Conservation (phyloP, 2,797 vertebrate genomes). For the Chrosomus eos region DNA sequence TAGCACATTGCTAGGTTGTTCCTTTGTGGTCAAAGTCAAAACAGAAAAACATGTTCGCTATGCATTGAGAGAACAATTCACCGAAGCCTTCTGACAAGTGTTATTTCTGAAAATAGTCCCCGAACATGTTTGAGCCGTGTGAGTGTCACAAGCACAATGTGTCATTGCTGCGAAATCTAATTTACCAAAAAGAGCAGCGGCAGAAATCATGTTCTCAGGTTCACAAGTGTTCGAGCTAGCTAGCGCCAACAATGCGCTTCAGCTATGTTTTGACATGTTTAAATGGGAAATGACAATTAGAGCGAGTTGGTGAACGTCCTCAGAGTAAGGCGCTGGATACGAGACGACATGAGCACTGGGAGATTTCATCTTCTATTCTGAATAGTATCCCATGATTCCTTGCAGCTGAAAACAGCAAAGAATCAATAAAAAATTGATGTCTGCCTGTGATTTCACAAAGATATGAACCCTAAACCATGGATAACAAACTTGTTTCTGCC, state of each 20-base stretch:
- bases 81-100: background rate
- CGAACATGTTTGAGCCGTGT: background rate
- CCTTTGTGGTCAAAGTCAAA: background rate
- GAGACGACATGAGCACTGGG: background rate
- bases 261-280: conserved; percentile 32
- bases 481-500: background rate
- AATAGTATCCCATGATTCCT: background rate
- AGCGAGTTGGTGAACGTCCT: conserved; percentile 4
- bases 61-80: background rate
- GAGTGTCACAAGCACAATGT: background rate
- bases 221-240: background rate
- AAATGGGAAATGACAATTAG: conserved; percentile 31
- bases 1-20: background rate
- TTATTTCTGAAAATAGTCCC: background rate
- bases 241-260: background rate
- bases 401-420: background rate
- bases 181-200: background rate
- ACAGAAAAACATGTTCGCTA: background rate
- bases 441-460: conserved; percentile 14
- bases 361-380: conserved; percentile 17
- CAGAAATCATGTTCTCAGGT: conserved; percentile 1
- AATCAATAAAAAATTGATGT: conserved; percentile 21
- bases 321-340: background rate
- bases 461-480: conserved; percentile 9
- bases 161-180: background rate